Evolutionary conservation across 2,113 vertebrate species (phyloP).

Genomic region (Pao palembangensis): DNA sequence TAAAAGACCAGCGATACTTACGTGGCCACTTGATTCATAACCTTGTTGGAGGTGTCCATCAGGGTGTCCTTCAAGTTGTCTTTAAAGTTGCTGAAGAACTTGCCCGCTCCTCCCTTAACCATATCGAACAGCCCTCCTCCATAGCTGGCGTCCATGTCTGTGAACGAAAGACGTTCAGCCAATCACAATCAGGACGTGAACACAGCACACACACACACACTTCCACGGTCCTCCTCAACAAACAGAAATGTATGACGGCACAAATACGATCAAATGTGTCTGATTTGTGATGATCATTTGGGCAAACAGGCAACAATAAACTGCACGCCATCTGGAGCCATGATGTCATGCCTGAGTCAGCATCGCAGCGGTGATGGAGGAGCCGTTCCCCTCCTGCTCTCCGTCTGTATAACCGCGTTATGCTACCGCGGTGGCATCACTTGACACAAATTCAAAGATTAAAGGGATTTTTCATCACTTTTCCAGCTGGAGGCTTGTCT

Average conservation of each 20-base stretch:
- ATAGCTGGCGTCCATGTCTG: constrained; percentile 92
- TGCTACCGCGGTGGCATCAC: constrained; percentile 16
- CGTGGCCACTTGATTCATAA: constrained; percentile 97
- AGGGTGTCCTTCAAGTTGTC: constrained; percentile 98
- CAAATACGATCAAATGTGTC: not conserved
- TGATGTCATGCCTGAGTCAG: constrained; percentile 56
- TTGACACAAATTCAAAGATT: constrained; percentile 1
- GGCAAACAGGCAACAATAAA: constrained; percentile 7
- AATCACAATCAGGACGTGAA: constrained; percentile 29
- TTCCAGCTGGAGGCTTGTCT: not conserved
- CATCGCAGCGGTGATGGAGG: constrained; percentile 21
- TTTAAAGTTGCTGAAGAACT: constrained; percentile 98
- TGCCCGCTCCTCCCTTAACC: constrained; percentile 96
- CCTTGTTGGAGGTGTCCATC: constrained; percentile 96
- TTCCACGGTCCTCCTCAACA: not conserved
- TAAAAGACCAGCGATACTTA: constrained; percentile 53
- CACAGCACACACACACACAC: constrained; percentile 4
- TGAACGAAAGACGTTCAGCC: constrained; percentile 72
- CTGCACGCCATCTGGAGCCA: constrained; percentile 17
- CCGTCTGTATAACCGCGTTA: not conserved
- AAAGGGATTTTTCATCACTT: constrained; percentile 9
- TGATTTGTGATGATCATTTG: not conserved
- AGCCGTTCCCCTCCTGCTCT: constrained; percentile 1
- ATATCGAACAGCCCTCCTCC: constrained; percentile 95
- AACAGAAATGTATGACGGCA: not conserved